Evolutionary conservation across 2,797 vertebrate genomes (phyloP).

Genomic region (Myioborus miniatus): DNA sequence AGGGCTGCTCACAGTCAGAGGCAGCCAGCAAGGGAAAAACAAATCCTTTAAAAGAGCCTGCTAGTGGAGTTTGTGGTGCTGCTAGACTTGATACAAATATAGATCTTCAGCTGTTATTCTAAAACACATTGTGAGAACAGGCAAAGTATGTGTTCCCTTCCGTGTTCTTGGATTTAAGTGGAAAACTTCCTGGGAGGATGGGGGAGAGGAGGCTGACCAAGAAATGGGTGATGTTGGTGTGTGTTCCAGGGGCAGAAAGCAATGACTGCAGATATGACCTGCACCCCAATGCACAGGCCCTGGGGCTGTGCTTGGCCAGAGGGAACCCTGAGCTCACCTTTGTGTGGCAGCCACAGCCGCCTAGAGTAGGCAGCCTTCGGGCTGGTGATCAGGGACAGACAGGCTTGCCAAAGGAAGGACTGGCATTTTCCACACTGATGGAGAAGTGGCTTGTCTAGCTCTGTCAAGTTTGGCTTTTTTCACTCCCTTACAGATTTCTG

Average conservation of each 20-base stretch:
- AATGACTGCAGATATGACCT: not conserved
- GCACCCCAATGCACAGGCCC: not conserved
- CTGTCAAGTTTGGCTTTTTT: not conserved
- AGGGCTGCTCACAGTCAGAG: not conserved
- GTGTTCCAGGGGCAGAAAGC: not conserved
- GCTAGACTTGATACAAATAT: not conserved
- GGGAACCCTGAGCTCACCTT: not conserved
- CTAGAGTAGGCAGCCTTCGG: fast-evolving
- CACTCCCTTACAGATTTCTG: not conserved
- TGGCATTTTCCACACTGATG: not conserved
- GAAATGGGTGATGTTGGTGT: not conserved
- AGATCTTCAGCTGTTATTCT: conserved; percentile 10
- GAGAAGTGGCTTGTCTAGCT: not conserved
- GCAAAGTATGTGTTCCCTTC: not conserved
- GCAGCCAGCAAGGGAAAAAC: not conserved
- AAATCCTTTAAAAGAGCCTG: not conserved
- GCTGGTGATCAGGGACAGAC: not conserved
- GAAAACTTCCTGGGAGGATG: not conserved
- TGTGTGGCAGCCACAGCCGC: not conserved
- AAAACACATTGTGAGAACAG: not conserved
- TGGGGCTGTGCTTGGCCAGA: not conserved
- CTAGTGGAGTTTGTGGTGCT: not conserved
- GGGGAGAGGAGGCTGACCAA: not conserved
- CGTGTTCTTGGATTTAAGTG: not conserved
- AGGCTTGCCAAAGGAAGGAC: not conserved